Base-by-base conservation (phyloP, 2,888 invertebrate genomes). In the Polyploca ridens region DNA sequence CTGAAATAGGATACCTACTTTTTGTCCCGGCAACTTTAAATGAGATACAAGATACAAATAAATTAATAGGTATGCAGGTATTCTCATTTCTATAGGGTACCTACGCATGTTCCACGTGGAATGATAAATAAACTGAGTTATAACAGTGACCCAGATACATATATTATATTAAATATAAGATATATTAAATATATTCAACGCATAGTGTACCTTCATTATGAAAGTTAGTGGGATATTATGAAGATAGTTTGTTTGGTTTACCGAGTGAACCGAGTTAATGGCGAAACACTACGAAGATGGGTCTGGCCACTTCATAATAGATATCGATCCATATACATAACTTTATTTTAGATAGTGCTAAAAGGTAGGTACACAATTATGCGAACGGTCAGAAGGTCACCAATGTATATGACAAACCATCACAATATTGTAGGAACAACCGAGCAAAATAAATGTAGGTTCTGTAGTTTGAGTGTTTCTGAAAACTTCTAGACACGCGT, bases 241-340 rank as follows among this genome's bases (percentile, higher is more conserved):
- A n/a, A 5, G 10, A 19, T 54, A 54, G 19, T 54, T 54, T 54
- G 54, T 19, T 54, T 54, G 19, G 19, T 54, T 54, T 54, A 5
- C 10, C 19, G 5, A 54, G 16, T 54, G 19, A 54, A 14, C 49
- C n/a, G n/a, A n/a, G n/a, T 46, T n/a, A 46, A 46, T 46, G 46
- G 46, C 6, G 46, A 46, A n/a, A 49, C 60, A 38, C 33, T 19
- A 38, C 16, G 35, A 38, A 38, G 19, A 14, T 33, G 35, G 38
- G 38, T 38, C 41, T 61, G 41, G 35, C 41, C 35, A 41, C n/a
- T 61, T 38, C 41, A 61, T 61, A 19, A 41, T 35, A 61, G 41
- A 38, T 41, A 38, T 61, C 41, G 19, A 38, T 41, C 61, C 19
- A 27, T 41, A 10, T 19, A n/a, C 19, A 54, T 54, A 19, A 19